Evolutionary conservation across 2,888 invertebrate species (phyloP).

Genomic region (Epinotia nisella): DNA sequence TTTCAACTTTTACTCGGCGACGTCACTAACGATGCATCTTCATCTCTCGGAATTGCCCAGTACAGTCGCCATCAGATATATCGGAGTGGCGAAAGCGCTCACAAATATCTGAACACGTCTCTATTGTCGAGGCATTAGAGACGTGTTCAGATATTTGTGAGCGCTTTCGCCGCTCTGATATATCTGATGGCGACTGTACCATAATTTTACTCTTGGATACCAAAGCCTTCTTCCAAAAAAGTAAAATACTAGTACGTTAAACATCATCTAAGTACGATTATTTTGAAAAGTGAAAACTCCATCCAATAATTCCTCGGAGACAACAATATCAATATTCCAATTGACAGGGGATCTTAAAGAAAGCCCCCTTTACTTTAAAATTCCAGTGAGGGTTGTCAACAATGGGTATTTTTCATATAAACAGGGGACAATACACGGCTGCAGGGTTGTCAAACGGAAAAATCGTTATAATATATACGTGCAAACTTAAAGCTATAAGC

Average conservation of each 20-base stretch:
- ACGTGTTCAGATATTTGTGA: too few species aligned
- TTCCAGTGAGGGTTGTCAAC: conserved; percentile 49
- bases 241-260: background rate
- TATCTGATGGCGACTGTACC: too few species aligned
- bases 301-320: conserved; percentile 32
- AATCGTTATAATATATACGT: conserved; percentile 24
- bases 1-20: too few species aligned
- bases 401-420: conserved; percentile 52
- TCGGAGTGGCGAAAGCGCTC: too few species aligned
- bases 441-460: conserved; percentile 47
- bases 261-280: background rate
- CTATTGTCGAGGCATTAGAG: too few species aligned
- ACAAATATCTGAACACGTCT: too few species aligned
- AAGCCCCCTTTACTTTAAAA: conserved; percentile 49
- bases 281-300: conserved; percentile 23
- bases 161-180: too few species aligned
- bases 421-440: conserved; percentile 48
- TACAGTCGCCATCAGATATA: too few species aligned
- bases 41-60: too few species aligned
- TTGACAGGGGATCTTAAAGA: conserved; percentile 49
- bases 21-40: too few species aligned
- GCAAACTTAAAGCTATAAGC: background rate
- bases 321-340: conserved; percentile 49
- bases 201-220: too few species aligned
- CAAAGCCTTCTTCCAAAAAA: too few species aligned